These are phyloP conservation scores for Nebria salina DNA, from an alignment of 2,888 invertebrate species.

Conservation along the genomic window DNA sequence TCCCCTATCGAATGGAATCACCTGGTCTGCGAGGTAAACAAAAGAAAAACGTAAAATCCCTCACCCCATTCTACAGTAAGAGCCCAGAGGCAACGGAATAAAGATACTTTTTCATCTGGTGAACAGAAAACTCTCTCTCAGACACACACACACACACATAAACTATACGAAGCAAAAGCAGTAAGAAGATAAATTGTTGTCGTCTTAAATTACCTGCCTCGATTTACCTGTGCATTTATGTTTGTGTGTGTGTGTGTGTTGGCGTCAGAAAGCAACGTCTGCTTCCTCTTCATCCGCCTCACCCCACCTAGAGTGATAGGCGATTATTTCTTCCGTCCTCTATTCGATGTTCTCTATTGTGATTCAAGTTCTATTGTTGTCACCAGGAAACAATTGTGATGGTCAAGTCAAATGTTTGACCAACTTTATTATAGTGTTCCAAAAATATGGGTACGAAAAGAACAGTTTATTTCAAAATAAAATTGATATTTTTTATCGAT, in stretches of 20 bases:
- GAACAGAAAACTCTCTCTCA: background rate
- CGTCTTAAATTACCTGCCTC: background rate
- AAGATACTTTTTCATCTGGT: background rate
- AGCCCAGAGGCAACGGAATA: background rate
- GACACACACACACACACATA: background rate
- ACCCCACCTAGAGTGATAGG: background rate
- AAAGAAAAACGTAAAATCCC: background rate
- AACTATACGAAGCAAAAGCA: background rate
- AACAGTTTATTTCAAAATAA: no score
- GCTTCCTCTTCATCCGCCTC: background rate
- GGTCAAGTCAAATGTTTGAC: background rate
- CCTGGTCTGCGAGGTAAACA: background rate
- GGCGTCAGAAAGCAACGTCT: background rate
- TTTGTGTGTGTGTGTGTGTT: background rate
- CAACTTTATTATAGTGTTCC: background rate
- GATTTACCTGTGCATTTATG: background rate
- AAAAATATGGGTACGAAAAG: no score
- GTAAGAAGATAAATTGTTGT: constrained; percentile 1
- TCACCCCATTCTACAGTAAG: background rate
- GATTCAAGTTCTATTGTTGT: background rate
- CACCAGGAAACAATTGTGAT: background rate
- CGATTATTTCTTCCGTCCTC: background rate
- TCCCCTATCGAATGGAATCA: background rate
- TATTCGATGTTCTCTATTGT: background rate
- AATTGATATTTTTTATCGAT: background rate